Evolutionary conservation across 2,888 invertebrate species (phyloP).

Genomic region (Stenurella melanura): DNA sequence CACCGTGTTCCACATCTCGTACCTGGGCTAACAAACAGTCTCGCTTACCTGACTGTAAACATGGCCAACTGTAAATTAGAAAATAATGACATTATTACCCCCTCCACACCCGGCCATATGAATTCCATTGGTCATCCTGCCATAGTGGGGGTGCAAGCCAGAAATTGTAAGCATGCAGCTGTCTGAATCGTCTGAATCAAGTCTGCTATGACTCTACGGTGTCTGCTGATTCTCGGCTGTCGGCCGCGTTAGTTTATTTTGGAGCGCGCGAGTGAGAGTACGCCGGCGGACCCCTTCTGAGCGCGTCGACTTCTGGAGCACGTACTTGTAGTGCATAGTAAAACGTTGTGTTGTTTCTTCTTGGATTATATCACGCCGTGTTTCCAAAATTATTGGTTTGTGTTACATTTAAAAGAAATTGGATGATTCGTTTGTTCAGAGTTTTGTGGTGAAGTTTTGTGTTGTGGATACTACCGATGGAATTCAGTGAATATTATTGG

Average conservation of each 20-base stretch:
- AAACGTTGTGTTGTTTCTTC: constrained; percentile 23
- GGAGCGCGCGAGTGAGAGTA: constrained; percentile 43
- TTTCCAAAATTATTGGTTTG: constrained; percentile 34
- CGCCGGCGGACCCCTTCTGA: constrained; percentile 26
- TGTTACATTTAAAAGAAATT: constrained; percentile 32
- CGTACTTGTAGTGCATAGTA: constrained; percentile 12
- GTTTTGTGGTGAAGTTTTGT: constrained; percentile 43
- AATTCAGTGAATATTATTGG: constrained; percentile 43
- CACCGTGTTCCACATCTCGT: constrained; percentile 31
- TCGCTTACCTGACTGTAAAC: constrained; percentile 67
- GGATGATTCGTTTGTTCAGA: constrained; percentile 32
- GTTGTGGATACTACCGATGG: constrained; percentile 42
- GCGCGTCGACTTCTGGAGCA: constrained; percentile 14
- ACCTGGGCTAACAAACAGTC: constrained; percentile 44
- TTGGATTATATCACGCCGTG: constrained; percentile 43
- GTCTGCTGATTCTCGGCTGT: constrained; percentile 47
- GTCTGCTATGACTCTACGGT: constrained; percentile 57
- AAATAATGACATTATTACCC: constrained; percentile 74
- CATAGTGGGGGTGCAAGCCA: constrained; percentile 62
- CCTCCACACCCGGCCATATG: constrained; percentile 60
- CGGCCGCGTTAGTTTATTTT: constrained; percentile 53
- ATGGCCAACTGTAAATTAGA: constrained; percentile 72
- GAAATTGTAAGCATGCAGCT: constrained; percentile 65
- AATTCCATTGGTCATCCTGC: constrained; percentile 64
- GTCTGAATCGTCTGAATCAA: constrained; percentile 65